Evolutionary conservation across 2,113 vertebrate species (phyloP).

Genomic region (Halcyon senegalensis): DNA sequence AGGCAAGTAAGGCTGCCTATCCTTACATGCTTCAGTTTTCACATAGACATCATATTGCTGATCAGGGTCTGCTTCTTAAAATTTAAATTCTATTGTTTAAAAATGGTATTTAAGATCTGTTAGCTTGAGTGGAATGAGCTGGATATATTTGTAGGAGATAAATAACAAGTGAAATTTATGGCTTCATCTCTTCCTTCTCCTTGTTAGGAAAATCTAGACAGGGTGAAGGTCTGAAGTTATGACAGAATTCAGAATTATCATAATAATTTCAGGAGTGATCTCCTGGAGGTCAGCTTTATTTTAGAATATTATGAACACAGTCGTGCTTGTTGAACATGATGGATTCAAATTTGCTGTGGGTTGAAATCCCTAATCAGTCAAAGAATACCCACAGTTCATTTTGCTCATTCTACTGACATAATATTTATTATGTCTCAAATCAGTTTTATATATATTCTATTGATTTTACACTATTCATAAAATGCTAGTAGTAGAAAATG

Average conservation of each 20-base stretch:
- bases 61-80: background rate
- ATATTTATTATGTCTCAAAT: constrained; percentile 15
- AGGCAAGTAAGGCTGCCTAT: background rate
- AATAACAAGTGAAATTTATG: background rate
- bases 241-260: background rate
- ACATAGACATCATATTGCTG: background rate
- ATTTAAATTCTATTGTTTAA: background rate
- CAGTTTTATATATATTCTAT: background rate
- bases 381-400: constrained; percentile 3
- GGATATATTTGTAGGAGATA: background rate
- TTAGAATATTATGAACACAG: background rate
- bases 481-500: constrained; percentile 25
- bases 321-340: constrained; percentile 30
- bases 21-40: background rate
- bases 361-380: constrained; percentile 27
- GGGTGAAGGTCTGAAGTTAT: background rate
- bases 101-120: constrained; percentile 10
- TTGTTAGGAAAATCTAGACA: background rate
- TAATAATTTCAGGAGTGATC: background rate
- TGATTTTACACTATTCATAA: constrained; percentile 47
- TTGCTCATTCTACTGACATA: constrained; percentile 26
- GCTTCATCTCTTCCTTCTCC: background rate
- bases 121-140: background rate
- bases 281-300: background rate
- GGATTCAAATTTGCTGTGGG: constrained; percentile 28